phyloP scores from a whole-genome alignment of 2,888 invertebrate species.

The Geophilus truncorum region DNA sequence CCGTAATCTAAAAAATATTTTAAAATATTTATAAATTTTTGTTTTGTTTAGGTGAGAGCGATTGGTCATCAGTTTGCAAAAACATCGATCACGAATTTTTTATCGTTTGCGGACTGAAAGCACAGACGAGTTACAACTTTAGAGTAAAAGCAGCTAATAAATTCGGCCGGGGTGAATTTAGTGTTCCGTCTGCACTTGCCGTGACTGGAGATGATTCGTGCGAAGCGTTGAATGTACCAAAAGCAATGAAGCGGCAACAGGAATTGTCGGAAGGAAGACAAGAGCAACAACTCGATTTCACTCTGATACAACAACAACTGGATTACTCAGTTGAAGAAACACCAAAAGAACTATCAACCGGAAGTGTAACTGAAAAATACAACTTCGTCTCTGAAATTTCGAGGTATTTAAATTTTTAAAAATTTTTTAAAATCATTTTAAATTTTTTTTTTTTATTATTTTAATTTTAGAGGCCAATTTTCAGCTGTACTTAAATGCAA shows the following conservation, averaged over 20 bases:
- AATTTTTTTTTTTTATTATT: not conserved
- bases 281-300: conserved; percentile 41
- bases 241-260: conserved; percentile 77
- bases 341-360: conserved; percentile 67
- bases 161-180: conserved; percentile 90
- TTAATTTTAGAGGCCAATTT: conserved; percentile 66
- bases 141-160: conserved; percentile 80
- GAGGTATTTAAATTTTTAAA: too few relatives aligned
- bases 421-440: too few relatives aligned
- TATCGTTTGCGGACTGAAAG: conserved; percentile 69
- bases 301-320: conserved; percentile 51
- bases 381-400: conserved; percentile 79
- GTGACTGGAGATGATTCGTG: conserved; percentile 45
- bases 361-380: conserved; percentile 61
- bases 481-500: conserved; percentile 72
- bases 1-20: too few relatives aligned
- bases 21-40: too few relatives aligned
- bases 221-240: conserved; percentile 69
- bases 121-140: conserved; percentile 80
- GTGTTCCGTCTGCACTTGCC: conserved; percentile 70
- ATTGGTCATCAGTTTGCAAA: conserved; percentile 79
- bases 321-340: conserved; percentile 70
- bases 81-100: conserved; percentile 94
- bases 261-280: conserved; percentile 70
- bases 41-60: too few relatives aligned